Base-by-base conservation (phyloP, 2,113 vertebrate species). In the Hemiprocne comata region DNA sequence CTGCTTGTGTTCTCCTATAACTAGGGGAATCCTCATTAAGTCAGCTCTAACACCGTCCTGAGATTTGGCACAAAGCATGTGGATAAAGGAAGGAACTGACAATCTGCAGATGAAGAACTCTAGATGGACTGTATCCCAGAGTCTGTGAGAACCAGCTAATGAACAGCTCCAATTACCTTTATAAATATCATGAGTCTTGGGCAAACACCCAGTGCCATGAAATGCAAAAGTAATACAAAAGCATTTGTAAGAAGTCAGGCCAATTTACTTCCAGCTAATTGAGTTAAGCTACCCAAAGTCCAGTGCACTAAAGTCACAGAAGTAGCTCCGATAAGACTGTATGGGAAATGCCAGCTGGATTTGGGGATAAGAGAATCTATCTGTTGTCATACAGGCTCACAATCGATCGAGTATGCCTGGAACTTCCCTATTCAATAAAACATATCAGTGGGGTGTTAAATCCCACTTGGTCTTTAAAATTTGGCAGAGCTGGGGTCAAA, bases 141-240 rank as follows among this genome's bases (percentile, higher is more conserved):
- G 46, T 77, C 91, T 83, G 48, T 67, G 79, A 95, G 85, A 96
- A 81, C 53, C 72, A 93, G 82, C 67, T 90, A 94, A 91, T 90
- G 83, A 95, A 86, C 85, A 92, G 44, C 75, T 90, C 72, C 76
- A 95, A 93, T 94, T 96, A 84, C 79, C 61, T 89, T 94, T 93
- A 61, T 71, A 94, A 95, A 85, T 88, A 74, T 83, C 90, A 53
- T 29, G 55, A 67, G 85, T 71, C 65, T 87, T 69, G 62, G 85
- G 85, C 87, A 95, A 94, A 40, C 34, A 60, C 91, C 64, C 55
- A 83, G 33, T 88, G 85, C 85, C 83, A 64, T 29, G 75, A 84
- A 94, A 94, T 61, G 90, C 85, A 88, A 88, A 93, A 82, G 79
- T 93, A 84, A 77, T 71, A 67, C 75, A 77, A 78, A 92, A 95